Conservation (phyloP, 1,140 invertebrate genomes). For the Glomeris maerens region DNA sequence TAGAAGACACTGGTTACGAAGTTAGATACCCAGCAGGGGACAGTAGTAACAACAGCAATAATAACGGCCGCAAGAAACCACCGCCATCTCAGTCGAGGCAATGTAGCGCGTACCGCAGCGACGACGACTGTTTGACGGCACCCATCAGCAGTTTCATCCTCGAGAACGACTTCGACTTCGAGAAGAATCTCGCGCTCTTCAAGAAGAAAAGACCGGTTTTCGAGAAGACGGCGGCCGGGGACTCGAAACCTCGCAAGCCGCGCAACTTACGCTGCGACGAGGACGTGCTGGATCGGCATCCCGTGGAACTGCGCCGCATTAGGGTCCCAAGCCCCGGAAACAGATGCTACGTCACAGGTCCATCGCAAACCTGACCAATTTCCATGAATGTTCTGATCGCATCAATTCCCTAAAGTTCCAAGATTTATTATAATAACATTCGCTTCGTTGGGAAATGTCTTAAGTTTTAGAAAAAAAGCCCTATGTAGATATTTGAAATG, state of each 20-base stretch:
- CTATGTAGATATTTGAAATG: no score
- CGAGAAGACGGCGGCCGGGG: constrained; percentile 48
- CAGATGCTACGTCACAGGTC: constrained; percentile 59
- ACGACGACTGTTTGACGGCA: constrained; percentile 46
- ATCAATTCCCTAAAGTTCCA: no score
- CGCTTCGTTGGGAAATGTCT: no score
- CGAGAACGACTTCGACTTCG: constrained; percentile 78
- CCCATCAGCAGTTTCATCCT: constrained; percentile 40
- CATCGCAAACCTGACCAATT: no score
- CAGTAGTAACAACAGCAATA: constrained; percentile 27
- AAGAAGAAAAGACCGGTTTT: constrained; percentile 66
- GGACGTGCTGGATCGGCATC: constrained; percentile 56
- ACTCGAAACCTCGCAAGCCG: constrained; percentile 52
- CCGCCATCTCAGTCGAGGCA: no score
- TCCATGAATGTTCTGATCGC: no score
- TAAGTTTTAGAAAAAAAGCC: no score
- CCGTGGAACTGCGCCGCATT: constrained; percentile 52
- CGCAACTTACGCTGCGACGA: constrained; percentile 63
- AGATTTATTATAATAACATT: not conserved
- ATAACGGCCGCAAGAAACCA: constrained; percentile 32
- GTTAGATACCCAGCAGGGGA: constrained; percentile 15
- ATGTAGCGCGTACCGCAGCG: no score
- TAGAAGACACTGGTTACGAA: constrained; percentile 20
- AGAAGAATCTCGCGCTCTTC: constrained; percentile 79
- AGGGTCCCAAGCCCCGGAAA: constrained; percentile 44